Percentiles rank a stretch among this genome's conserved stretches.
phyloP scores from a whole-genome alignment of 2,113 vertebrate genomes.

The Myotis davidii region DNA sequence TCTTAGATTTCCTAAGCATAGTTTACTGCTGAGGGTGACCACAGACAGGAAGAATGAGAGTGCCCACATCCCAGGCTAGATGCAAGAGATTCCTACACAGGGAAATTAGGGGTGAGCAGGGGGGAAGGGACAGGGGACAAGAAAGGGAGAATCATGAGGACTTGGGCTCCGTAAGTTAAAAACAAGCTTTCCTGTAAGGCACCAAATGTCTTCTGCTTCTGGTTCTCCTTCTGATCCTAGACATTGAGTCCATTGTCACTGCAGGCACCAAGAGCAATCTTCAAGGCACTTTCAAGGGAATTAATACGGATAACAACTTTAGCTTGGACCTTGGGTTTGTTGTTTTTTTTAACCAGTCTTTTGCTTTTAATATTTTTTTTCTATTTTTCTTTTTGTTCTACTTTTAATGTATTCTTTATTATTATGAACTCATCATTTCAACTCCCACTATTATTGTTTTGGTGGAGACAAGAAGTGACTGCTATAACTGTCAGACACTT shows the following conservation, averaged over 20 bases:
- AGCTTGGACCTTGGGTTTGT: constrained; percentile 23
- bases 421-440: not conserved
- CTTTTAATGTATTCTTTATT: constrained; percentile 13
- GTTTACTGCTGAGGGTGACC: not conserved
- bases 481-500: not conserved
- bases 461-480: not conserved
- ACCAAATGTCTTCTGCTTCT: not conserved
- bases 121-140: not conserved
- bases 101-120: not conserved
- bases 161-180: not conserved
- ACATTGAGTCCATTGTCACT: not conserved
- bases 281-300: constrained; percentile 30
- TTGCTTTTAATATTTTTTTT: constrained; percentile 48
- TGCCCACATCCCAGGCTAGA: not conserved
- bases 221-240: not conserved
- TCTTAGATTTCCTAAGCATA: not conserved
- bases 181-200: not conserved
- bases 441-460: not conserved
- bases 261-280: not conserved
- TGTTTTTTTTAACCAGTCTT: not conserved
- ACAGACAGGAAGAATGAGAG: not conserved
- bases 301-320: constrained; percentile 28
- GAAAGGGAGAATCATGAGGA: not conserved
- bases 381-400: not conserved
- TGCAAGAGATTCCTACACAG: rapidly evolving